phyloP scores from a whole-genome alignment of 2,888 invertebrate genomes.

The Yponomeuta sedellus region DNA sequence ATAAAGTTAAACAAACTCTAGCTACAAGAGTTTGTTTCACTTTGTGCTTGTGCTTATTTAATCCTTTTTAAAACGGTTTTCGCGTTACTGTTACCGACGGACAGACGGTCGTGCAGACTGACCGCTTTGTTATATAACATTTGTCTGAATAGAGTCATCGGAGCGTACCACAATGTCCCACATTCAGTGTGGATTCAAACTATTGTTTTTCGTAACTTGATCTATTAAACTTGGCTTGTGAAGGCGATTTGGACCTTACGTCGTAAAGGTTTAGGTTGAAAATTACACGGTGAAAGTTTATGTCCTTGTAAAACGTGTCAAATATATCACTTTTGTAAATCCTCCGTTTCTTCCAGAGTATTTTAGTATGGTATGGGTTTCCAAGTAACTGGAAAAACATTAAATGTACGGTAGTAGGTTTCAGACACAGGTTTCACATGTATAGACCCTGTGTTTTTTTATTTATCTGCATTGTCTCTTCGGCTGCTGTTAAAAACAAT shows the following conservation, averaged over 20 bases:
- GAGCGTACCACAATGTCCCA: slow-evolving; percentile 30
- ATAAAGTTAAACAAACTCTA: too few species aligned
- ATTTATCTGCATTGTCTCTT: too few species aligned
- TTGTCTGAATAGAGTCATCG: slow-evolving; percentile 44
- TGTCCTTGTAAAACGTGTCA: neutral
- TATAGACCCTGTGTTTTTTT: too few species aligned
- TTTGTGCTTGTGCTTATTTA: too few species aligned
- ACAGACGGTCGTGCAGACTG: neutral
- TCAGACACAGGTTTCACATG: too few species aligned
- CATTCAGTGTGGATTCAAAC: neutral
- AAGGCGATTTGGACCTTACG: neutral
- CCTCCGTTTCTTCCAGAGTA: too few species aligned
- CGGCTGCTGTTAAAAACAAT: too few species aligned
- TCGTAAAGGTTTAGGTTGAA: neutral
- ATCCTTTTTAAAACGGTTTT: neutral
- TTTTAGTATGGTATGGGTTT: too few species aligned
- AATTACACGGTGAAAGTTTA: neutral
- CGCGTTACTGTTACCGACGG: slow-evolving; percentile 22
- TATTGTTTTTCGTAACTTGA: slow-evolving; percentile 16
- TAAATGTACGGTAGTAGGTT: too few species aligned
- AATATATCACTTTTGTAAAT: neutral
- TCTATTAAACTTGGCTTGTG: neutral
- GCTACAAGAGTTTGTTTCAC: too few species aligned
- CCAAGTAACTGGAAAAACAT: too few species aligned
- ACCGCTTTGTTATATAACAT: slow-evolving; percentile 47